phyloP scores from a whole-genome alignment of 2,113 vertebrate species.

The Protomyctophum bolini region DNA sequence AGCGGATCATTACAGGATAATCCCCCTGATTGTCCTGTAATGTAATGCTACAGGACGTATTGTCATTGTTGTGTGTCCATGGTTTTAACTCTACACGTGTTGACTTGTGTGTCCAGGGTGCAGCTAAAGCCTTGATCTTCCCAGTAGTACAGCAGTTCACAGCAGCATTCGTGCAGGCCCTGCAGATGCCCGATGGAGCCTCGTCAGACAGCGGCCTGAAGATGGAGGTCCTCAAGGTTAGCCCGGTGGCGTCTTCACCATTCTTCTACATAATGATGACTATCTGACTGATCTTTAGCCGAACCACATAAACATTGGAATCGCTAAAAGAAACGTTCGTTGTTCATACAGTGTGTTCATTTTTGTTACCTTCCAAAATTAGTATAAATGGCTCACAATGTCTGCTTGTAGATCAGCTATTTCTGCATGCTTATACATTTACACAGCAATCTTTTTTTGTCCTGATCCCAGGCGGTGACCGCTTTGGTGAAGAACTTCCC shows the following conservation, averaged over 20 bases:
- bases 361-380: no score
- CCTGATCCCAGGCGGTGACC: conserved; percentile 86
- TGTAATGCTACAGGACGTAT: no score
- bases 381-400: no score
- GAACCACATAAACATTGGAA: no score
- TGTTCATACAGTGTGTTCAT: no score
- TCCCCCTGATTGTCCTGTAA: neutral
- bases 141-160: conserved; percentile 98
- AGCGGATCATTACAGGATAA: no score
- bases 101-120: conserved; percentile 79
- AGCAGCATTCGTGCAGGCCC: conserved; percentile 94
- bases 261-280: no score
- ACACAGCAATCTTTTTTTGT: neutral
- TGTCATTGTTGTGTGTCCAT: no score
- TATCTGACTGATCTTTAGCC: no score
- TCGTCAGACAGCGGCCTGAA: conserved; percentile 95
- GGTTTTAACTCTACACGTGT: neutral
- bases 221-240: conserved; percentile 97
- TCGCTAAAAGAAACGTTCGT: no score
- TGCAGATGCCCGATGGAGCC: conserved; percentile 94
- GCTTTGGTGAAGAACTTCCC: conserved; percentile 98
- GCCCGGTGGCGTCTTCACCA: neutral
- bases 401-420: no score
- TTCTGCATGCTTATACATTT: no score
- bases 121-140: conserved; percentile 93